phyloP scores from a whole-genome alignment of 30 jellyfish, hydroid and myxozoan species.

The Nemopilema nomurai region DNA sequence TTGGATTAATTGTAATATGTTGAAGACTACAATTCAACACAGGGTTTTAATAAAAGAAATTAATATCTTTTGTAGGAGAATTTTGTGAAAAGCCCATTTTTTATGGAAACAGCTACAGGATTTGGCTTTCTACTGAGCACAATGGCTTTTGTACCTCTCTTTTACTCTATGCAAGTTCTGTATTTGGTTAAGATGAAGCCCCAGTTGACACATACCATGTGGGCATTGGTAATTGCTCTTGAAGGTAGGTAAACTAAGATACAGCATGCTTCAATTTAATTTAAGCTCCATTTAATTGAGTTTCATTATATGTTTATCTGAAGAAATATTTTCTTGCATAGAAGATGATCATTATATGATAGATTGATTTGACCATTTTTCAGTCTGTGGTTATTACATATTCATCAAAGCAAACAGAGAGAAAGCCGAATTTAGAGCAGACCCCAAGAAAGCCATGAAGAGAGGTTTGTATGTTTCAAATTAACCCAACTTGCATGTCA shows the following conservation, averaged over 20 bases:
- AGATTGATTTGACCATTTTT: background rate
- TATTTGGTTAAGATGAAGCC: conserved; percentile 45
- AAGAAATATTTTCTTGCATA: too few species aligned
- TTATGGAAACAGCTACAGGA: conserved; percentile 42
- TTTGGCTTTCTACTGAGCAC: conserved; percentile 20
- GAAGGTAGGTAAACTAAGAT: conserved; percentile 26
- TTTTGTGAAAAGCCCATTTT: conserved; percentile 19
- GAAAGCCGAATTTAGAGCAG: conserved; percentile 68
- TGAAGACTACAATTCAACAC: too few species aligned
- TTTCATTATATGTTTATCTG: too few species aligned
- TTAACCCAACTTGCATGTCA: too few species aligned
- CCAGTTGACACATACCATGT: conserved; percentile 37
- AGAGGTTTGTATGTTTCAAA: conserved; percentile 67
- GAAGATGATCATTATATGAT: too few species aligned
- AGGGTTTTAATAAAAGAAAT: too few species aligned
- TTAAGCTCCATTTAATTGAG: too few species aligned
- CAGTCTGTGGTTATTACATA: conserved; percentile 71
- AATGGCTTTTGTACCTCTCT: conserved; percentile 49
- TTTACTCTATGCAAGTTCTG: conserved; percentile 70
- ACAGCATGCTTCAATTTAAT: background rate
- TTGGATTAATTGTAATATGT: too few species aligned
- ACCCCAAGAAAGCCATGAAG: conserved; percentile 58
- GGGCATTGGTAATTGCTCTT: conserved; percentile 41
- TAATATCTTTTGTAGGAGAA: conserved; percentile 42
- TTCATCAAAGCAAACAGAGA: conserved; percentile 52